Percentiles rank a stretch among this genome's conserved stretches.
phyloP scores from a whole-genome alignment of 2,888 invertebrate species.

The Agrilus mali region DNA sequence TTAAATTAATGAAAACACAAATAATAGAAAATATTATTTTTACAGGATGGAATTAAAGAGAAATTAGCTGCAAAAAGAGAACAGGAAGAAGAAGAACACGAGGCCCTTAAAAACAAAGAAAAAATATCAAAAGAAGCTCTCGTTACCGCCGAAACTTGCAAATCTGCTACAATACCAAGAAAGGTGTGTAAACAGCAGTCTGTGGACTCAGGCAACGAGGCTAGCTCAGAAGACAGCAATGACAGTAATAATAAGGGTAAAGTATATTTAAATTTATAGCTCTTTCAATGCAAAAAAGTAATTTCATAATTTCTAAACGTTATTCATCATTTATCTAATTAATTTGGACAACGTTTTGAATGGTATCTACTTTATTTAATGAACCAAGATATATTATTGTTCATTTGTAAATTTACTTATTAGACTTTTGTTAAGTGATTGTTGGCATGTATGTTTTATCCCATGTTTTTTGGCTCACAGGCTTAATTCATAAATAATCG shows the following conservation, averaged over 20 bases:
- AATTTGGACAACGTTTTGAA: too few species aligned
- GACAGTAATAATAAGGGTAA: conserved; percentile 72
- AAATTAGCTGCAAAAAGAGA: conserved; percentile 55
- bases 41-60: conserved; percentile 75
- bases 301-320: too few species aligned
- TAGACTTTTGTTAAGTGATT: too few species aligned
- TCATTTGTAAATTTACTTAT: too few species aligned
- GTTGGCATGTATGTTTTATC: too few species aligned
- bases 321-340: too few species aligned
- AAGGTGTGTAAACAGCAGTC: conserved; percentile 50
- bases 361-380: too few species aligned
- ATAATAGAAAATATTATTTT: conserved; percentile 2
- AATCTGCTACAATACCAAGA: conserved; percentile 30
- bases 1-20: too few species aligned
- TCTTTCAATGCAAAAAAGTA: too few species aligned
- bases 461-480: too few species aligned
- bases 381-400: too few species aligned
- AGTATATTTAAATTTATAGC: not conserved
- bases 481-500: not conserved
- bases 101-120: conserved; percentile 27
- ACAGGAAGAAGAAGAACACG: conserved; percentile 36
- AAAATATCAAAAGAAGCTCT: conserved; percentile 14
- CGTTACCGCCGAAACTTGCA: conserved; percentile 6
- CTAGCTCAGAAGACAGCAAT: conserved; percentile 88
- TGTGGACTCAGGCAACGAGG: conserved; percentile 83